These are phyloP conservation scores for Euphonia xanthogaster DNA, from an alignment of 2,797 vertebrate genomes.

Conservation along the genomic window DNA sequence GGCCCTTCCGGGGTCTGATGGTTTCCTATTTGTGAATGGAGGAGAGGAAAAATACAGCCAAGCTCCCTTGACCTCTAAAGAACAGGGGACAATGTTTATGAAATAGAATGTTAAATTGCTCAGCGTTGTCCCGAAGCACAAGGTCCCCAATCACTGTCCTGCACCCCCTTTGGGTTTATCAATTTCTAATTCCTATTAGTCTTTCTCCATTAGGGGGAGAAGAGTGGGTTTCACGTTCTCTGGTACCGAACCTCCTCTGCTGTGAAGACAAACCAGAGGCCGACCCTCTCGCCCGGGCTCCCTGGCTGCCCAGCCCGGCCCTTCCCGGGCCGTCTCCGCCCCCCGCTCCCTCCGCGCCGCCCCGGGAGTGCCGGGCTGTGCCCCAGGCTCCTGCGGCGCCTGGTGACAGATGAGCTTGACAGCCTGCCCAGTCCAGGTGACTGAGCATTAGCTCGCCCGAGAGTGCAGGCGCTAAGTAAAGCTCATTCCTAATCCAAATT, in stretches of 20 bases:
- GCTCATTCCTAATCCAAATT: conserved; percentile 62
- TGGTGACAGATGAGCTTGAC: neutral
- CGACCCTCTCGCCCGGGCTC: accelerated
- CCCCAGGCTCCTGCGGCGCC: neutral
- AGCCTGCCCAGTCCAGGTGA: conserved; percentile 30
- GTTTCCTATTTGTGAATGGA: neutral
- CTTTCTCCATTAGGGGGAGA: neutral
- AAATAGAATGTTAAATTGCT: neutral
- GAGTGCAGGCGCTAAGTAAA: neutral
- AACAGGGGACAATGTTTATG: neutral
- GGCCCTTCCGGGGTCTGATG: neutral
- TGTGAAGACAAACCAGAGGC: accelerated
- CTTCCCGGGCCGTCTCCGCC: neutral
- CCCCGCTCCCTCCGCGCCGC: neutral
- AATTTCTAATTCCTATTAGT: neutral
- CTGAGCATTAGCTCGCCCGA: neutral
- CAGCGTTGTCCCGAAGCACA: accelerated
- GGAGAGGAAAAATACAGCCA: neutral
- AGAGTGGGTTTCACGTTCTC: accelerated
- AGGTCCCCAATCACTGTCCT: accelerated
- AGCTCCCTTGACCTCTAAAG: neutral
- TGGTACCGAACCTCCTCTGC: neutral
- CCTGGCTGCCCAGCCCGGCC: neutral
- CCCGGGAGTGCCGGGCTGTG: accelerated
- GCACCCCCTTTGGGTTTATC: neutral